These are phyloP conservation scores for Leucosticte australis DNA, from an alignment of 2,113 vertebrate genomes.

Conservation along the genomic window DNA sequence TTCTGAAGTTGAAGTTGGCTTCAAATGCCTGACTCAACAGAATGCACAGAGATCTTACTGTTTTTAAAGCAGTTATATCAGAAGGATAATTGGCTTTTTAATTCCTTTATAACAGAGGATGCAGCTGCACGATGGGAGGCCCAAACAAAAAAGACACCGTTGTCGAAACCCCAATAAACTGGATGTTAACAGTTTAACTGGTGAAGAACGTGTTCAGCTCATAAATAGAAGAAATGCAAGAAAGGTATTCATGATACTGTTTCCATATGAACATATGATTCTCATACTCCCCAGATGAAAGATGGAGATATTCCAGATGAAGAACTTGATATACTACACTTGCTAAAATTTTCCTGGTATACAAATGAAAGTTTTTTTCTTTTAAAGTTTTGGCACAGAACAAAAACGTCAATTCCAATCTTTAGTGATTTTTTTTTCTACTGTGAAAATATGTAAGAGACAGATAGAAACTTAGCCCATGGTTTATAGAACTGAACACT, in stretches of 20 bases:
- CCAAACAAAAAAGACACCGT: constrained; percentile 97
- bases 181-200: constrained; percentile 96
- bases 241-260: constrained; percentile 78
- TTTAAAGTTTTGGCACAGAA: background rate
- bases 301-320: background rate
- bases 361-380: background rate
- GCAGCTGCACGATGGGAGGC: constrained; percentile 91
- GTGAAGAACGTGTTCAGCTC: constrained; percentile 96
- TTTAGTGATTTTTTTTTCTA: background rate
- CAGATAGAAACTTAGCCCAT: background rate
- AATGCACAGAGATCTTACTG: background rate
- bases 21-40: background rate
- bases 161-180: constrained; percentile 98
- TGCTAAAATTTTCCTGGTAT: background rate
- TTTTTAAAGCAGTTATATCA: background rate
- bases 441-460: background rate
- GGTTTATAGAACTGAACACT: background rate
- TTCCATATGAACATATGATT: background rate
- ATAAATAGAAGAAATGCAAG: constrained; percentile 98
- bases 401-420: background rate
- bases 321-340: background rate
- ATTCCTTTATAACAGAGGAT: constrained; percentile 67
- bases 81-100: background rate
- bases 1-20: background rate
- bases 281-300: background rate